Percentiles rank a stretch among this genome's conserved stretches.
Conservation (phyloP, 2,888 invertebrate species). For the Thelaira solivaga region DNA sequence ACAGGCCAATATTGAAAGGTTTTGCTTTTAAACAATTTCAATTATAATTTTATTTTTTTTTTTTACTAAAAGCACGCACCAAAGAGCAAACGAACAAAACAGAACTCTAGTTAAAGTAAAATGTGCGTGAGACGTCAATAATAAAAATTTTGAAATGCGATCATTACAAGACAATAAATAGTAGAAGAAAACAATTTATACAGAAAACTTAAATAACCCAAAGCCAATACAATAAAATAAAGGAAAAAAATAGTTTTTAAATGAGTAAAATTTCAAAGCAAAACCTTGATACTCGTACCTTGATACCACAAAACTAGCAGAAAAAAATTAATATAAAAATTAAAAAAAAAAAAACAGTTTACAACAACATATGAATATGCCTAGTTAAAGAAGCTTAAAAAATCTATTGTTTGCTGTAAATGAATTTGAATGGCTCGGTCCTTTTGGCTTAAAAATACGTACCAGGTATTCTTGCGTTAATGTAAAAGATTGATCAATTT, state of each 20-base stretch:
- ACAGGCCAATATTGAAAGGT: conserved; percentile 25
- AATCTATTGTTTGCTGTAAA: no score
- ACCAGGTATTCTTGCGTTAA: no score
- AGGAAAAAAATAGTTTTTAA: conserved; percentile 14
- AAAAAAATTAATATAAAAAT: no score
- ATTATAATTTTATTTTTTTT: no score
- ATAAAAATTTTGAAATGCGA: conserved; percentile 46
- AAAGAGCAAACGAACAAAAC: conserved; percentile 7
- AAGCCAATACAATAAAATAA: conserved; percentile 27
- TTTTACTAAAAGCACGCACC: conserved; percentile 40
- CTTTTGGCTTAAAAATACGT: no score
- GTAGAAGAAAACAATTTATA: not conserved
- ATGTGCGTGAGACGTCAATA: conserved; percentile 57
- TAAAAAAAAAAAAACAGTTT: conserved; percentile 30
- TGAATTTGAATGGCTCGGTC: no score
- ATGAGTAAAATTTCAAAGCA: conserved; percentile 5
- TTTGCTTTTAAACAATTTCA: conserved; percentile 41
- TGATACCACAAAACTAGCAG: not conserved
- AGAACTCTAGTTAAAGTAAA: conserved; percentile 15
- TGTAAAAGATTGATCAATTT: no score
- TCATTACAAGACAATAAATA: conserved; percentile 45
- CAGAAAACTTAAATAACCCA: conserved; percentile 15
- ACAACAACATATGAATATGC: no score
- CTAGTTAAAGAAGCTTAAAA: no score
- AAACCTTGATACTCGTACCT: not conserved